Conservation (phyloP, 2,797 vertebrate species). For the Sphenopsis melanotis region DNA sequence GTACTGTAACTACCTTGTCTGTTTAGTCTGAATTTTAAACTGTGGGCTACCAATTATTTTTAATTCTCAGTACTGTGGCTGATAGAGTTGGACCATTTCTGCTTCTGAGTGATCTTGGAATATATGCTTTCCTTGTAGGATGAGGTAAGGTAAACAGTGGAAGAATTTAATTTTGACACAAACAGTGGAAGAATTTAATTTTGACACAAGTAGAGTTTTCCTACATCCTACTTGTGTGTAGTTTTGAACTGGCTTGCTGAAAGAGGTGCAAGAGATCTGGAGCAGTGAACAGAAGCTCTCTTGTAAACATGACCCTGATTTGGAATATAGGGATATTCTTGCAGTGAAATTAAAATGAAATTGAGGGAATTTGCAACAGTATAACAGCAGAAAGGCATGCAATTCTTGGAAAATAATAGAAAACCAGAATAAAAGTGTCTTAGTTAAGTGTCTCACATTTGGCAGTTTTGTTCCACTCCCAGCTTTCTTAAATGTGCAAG, state of each 20-base stretch:
- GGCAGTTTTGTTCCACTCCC: neutral
- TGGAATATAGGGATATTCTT: neutral
- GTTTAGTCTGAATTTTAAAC: neutral
- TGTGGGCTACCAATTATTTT: neutral
- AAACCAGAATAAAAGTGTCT: neutral
- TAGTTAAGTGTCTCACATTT: neutral
- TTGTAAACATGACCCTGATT: neutral
- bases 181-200: neutral
- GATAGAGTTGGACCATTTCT: neutral
- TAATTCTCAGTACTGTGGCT: neutral
- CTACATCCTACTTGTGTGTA: rapidly evolving
- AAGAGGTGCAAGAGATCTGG: neutral
- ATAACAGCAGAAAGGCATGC: neutral
- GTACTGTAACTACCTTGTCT: neutral
- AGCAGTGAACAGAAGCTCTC: neutral
- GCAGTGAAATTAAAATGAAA: neutral
- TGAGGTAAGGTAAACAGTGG: neutral
- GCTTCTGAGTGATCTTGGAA: neutral
- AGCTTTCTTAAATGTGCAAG: neutral
- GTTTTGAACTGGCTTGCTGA: neutral
- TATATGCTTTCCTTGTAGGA: neutral
- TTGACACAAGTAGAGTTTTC: neutral
- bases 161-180: neutral
- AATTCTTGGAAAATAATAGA: neutral
- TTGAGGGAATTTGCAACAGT: neutral